phyloP scores from a whole-genome alignment of 2,113 vertebrate genomes.

The Rhabdornis inornatus region DNA sequence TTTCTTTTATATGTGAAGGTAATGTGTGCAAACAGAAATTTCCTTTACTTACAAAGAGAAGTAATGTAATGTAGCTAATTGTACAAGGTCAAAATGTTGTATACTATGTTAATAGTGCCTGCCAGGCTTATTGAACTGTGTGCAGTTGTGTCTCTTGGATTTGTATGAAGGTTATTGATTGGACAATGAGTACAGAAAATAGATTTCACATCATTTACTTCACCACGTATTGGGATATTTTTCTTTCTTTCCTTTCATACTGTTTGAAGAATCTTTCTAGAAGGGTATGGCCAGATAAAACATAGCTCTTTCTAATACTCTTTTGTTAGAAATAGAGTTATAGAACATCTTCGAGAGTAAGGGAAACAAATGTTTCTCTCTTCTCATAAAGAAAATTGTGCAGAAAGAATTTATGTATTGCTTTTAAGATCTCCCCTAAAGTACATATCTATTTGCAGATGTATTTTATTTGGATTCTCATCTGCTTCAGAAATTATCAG shows the following conservation, averaged over 20 bases:
- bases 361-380: neutral
- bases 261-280: neutral
- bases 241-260: neutral
- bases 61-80: neutral
- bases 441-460: neutral
- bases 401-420: neutral
- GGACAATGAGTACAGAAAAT: neutral
- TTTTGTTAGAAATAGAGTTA: neutral
- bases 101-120: neutral
- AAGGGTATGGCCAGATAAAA: neutral
- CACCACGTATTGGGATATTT: neutral
- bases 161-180: neutral
- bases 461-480: neutral
- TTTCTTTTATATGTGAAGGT: neutral
- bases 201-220: fast-evolving
- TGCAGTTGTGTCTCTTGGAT: neutral
- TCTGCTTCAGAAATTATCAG: slow-evolving; percentile 7
- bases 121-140: neutral
- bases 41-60: neutral
- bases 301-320: neutral
- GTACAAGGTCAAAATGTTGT: neutral
- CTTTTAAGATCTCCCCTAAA: neutral
- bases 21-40: neutral
- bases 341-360: neutral
- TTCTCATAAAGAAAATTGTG: neutral